These are phyloP conservation scores for Xestia rhomboidea DNA, from an alignment of 2,888 invertebrate genomes.

Conservation along the genomic window DNA sequence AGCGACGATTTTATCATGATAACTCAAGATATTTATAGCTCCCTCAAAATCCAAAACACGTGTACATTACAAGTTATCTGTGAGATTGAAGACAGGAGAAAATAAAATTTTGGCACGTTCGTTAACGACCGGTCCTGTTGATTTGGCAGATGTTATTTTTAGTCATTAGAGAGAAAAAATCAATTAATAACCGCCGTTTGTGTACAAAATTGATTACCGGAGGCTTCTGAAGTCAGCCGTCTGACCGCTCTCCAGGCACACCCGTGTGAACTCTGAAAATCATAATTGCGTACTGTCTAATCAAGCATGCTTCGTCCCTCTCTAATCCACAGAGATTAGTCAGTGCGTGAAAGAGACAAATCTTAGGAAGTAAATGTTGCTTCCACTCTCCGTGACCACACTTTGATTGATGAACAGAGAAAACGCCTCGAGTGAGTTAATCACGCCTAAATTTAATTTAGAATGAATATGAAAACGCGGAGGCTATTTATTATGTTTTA, in stretches of 20 bases:
- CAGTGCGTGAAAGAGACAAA: conserved; percentile 75
- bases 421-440: conserved; percentile 89
- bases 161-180: conserved; percentile 87
- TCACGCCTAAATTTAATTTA: conserved; percentile 90
- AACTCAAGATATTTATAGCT: conserved; percentile 33
- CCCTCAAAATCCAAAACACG: conserved; percentile 51
- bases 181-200: conserved; percentile 88
- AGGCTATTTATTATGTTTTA: conserved; percentile 83
- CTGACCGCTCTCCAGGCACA: conserved; percentile 78
- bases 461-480: conserved; percentile 83
- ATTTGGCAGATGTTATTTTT: conserved; percentile 88
- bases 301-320: conserved; percentile 75
- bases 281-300: conserved; percentile 84
- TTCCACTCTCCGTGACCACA: conserved; percentile 80
- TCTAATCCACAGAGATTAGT: conserved; percentile 65
- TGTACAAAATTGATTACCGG: conserved; percentile 89
- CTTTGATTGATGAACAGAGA: conserved; percentile 90
- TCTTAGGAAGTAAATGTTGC: conserved; percentile 83
- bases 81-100: conserved; percentile 68
- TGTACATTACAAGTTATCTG: conserved; percentile 64
- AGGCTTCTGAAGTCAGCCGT: conserved; percentile 87
- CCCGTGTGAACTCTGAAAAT: conserved; percentile 87
- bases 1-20: conserved; percentile 29
- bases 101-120: conserved; percentile 82
- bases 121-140: conserved; percentile 84